These are phyloP conservation scores for Rattus norvegicus DNA, from an alignment of 2,113 vertebrate genomes.

Conservation along the genomic window DNA sequence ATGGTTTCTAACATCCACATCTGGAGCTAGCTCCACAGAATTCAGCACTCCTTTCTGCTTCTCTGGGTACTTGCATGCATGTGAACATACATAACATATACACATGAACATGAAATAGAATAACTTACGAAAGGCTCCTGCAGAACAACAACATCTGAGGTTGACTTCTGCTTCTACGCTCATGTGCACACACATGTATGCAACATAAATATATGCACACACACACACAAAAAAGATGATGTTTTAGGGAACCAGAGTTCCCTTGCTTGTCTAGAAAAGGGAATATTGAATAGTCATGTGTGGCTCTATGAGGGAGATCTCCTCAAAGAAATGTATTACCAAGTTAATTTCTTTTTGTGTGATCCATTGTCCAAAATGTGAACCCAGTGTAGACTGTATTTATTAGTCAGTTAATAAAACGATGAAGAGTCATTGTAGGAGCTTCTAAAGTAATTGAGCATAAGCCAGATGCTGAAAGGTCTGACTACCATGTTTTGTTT, in stretches of 20 bases:
- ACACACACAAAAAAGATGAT: not conserved
- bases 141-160: not conserved
- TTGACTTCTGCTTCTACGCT: not conserved
- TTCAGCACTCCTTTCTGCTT: not conserved
- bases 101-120: not conserved
- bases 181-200: not conserved
- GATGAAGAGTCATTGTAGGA: not conserved
- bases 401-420: not conserved
- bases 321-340: not conserved
- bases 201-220: not conserved
- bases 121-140: not conserved
- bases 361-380: not conserved
- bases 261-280: not conserved
- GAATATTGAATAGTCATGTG: not conserved
- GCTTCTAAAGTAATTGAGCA: not conserved
- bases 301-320: not conserved
- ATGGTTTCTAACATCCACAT: not conserved
- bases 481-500: not conserved
- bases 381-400: not conserved
- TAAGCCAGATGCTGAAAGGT: not conserved
- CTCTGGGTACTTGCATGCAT: not conserved
- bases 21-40: not conserved
- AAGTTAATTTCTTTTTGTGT: not conserved
- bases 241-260: not conserved
- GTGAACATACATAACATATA: not conserved